Evolutionary conservation across 2,888 invertebrate species (phyloP).

Genomic region (Tubulanus polymorphus): DNA sequence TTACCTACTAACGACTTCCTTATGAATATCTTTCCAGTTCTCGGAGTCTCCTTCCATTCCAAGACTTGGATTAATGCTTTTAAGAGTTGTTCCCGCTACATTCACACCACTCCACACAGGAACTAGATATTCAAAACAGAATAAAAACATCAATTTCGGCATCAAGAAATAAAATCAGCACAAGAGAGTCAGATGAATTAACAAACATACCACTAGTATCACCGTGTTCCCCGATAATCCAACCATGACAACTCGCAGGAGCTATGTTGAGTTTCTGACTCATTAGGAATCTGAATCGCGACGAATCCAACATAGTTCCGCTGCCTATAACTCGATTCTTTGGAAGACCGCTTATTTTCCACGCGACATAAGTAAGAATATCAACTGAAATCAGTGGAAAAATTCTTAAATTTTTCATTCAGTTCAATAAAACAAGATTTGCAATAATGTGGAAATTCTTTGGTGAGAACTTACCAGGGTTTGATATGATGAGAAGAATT

Average conservation of each 20-base stretch:
- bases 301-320: slow-evolving; percentile 89
- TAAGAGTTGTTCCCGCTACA: slow-evolving; percentile 79
- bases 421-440: slow-evolving; percentile 1
- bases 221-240: slow-evolving; percentile 92
- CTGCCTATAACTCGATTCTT: slow-evolving; percentile 84
- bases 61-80: slow-evolving; percentile 71
- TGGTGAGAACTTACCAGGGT: slow-evolving; percentile 61
- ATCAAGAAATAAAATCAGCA: slow-evolving; percentile 10
- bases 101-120: slow-evolving; percentile 93
- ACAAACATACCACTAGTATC: slow-evolving; percentile 71
- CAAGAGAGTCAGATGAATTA: too few species aligned
- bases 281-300: slow-evolving; percentile 82
- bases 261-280: slow-evolving; percentile 78
- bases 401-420: too few species aligned
- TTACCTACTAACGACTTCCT: slow-evolving; percentile 71
- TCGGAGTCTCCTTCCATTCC: slow-evolving; percentile 72
- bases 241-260: slow-evolving; percentile 81
- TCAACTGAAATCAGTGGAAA: slow-evolving; percentile 68
- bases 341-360: slow-evolving; percentile 88
- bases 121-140: too few species aligned
- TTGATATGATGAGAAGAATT: slow-evolving; percentile 80
- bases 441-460: slow-evolving; percentile 4
- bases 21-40: slow-evolving; percentile 74
- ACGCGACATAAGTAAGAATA: slow-evolving; percentile 88
- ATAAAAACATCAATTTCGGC: too few species aligned